Conservation (phyloP, 2,113 vertebrate genomes). For the Polyodon spathula region DNA sequence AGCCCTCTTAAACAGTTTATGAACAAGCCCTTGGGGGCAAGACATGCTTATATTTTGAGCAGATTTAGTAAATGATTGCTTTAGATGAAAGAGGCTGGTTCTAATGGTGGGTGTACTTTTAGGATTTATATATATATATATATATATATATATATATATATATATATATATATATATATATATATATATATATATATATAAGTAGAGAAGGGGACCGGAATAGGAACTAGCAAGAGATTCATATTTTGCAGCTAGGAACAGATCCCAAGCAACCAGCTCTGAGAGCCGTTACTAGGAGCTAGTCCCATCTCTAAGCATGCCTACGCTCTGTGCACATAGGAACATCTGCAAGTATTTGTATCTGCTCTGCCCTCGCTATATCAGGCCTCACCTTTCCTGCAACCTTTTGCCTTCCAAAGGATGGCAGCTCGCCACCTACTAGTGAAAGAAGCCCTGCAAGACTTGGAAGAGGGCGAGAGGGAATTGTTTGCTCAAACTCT, state of each 20-base stretch:
- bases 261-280: conserved; percentile 17
- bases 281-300: conserved; percentile 8
- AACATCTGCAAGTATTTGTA: not conserved
- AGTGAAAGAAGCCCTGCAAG: not conserved
- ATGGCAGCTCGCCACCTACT: not conserved
- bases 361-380: not conserved
- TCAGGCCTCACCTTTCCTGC: not conserved
- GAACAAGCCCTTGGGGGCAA: no score
- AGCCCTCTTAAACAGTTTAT: no score
- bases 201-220: conserved; percentile 4
- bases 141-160: not conserved
- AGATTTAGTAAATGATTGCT: no score
- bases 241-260: not conserved
- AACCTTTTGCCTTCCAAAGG: not conserved
- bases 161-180: not conserved
- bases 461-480: not conserved
- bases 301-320: not conserved
- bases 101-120: not conserved
- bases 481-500: conserved; percentile 38
- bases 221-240: not conserved
- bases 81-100: no score
- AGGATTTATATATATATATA: not conserved
- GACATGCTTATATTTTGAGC: no score
- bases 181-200: not conserved
- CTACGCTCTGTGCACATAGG: conserved; percentile 15